Conservation (phyloP, 2,888 invertebrate genomes). For the Galeruca laticollis region DNA sequence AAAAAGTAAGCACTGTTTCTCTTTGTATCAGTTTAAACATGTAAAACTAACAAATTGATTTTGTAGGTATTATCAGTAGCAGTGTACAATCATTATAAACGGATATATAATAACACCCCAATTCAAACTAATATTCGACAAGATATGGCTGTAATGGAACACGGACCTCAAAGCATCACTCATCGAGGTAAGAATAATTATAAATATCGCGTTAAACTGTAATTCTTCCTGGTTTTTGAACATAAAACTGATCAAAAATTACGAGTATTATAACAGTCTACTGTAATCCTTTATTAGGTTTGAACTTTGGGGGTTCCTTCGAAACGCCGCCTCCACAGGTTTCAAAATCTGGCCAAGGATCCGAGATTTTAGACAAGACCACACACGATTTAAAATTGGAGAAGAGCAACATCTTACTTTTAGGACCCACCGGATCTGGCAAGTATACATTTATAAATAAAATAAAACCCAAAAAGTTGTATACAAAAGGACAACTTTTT, state of each 20-base stretch:
- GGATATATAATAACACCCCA: slow-evolving; percentile 93
- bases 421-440: slow-evolving; percentile 98
- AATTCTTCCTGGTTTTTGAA: background rate
- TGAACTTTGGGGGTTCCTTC: slow-evolving; percentile 67
- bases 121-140: slow-evolving; percentile 63
- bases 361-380: slow-evolving; percentile 85
- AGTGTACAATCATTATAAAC: slow-evolving; percentile 98
- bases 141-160: slow-evolving; percentile 72
- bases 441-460: slow-evolving; percentile 59
- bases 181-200: slow-evolving; percentile 74
- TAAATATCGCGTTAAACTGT: background rate
- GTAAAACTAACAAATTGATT: background rate
- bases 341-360: slow-evolving; percentile 68
- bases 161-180: slow-evolving; percentile 76
- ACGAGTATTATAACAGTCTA: slow-evolving; percentile 88
- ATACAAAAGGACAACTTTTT: no score
- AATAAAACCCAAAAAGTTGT: no score
- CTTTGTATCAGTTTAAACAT: no score
- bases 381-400: slow-evolving; percentile 89
- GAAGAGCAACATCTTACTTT: slow-evolving; percentile 94
- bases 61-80: slow-evolving; percentile 89
- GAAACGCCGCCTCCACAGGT: slow-evolving; percentile 27
- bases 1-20: slow-evolving; percentile 80
- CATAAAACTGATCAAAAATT: slow-evolving; percentile 79
- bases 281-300: slow-evolving; percentile 76